These are phyloP conservation scores for Arvicanthis niloticus DNA, from an alignment of 2,113 vertebrate genomes.

Conservation along the genomic window DNA sequence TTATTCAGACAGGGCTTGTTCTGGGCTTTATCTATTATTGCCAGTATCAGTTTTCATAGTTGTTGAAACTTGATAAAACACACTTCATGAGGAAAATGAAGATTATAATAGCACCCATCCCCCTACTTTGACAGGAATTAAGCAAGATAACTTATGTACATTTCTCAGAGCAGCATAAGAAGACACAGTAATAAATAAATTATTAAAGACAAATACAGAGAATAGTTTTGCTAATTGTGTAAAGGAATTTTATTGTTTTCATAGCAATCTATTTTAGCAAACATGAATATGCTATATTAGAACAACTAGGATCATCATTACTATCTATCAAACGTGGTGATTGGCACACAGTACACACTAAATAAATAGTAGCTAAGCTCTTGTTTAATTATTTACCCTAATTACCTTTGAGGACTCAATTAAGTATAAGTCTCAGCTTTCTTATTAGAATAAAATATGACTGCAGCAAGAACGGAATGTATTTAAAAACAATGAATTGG, in stretches of 20 bases:
- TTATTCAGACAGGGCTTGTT: background rate
- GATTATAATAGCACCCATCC: background rate
- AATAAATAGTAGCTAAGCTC: constrained; percentile 20
- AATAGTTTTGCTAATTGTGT: background rate
- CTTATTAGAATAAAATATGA: constrained; percentile 35
- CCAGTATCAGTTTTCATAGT: background rate
- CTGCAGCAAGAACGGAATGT: background rate
- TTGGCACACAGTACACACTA: background rate
- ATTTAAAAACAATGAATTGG: background rate
- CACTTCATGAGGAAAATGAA: background rate
- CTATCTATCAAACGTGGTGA: background rate
- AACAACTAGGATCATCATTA: background rate
- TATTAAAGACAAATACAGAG: background rate
- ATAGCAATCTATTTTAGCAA: constrained; percentile 13
- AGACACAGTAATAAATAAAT: background rate
- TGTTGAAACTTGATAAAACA: background rate
- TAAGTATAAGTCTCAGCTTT: constrained; percentile 12
- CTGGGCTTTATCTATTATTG: constrained; percentile 31
- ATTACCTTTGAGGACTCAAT: background rate
- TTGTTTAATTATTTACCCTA: background rate
- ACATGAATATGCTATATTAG: background rate
- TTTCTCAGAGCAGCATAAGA: background rate
- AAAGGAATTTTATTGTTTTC: background rate
- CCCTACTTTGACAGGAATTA: background rate
- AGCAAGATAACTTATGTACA: background rate